These are phyloP conservation scores for Pachyuromys duprasi DNA, from an alignment of 2,797 vertebrate genomes.

Conservation along the genomic window DNA sequence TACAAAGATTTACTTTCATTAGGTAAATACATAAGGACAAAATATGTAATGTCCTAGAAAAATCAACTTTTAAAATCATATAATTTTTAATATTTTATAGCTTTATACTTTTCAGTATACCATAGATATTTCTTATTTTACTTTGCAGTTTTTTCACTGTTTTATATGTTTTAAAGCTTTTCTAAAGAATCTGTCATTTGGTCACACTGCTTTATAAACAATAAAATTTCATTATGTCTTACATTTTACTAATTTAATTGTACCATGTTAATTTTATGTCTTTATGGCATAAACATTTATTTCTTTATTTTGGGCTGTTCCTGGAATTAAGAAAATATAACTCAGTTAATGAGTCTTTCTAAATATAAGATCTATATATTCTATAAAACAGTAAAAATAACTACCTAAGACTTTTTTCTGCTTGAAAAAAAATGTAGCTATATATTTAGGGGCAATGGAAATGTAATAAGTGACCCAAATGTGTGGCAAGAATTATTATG, in stretches of 20 bases:
- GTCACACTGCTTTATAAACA: background rate
- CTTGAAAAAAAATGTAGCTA: background rate
- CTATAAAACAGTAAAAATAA: background rate
- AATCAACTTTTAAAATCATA: background rate
- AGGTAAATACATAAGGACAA: background rate
- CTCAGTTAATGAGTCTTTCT: background rate
- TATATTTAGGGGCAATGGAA: background rate
- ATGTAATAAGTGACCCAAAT: background rate
- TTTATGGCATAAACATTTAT: background rate
- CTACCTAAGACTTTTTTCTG: background rate
- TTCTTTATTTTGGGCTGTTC: background rate
- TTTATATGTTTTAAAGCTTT: slow-evolving; percentile 31
- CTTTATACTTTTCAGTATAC: background rate
- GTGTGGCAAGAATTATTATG: background rate
- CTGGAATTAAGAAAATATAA: background rate
- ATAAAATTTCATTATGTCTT: background rate
- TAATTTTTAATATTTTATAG: background rate
- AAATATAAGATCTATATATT: background rate
- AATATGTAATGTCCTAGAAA: background rate
- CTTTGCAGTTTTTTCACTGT: background rate
- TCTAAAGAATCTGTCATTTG: background rate
- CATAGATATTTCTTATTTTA: background rate
- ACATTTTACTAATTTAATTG: background rate
- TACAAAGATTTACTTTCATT: background rate
- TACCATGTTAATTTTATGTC: background rate